Base-by-base conservation (phyloP, 2,797 vertebrate species). In the Rousettus madagascariensis region DNA sequence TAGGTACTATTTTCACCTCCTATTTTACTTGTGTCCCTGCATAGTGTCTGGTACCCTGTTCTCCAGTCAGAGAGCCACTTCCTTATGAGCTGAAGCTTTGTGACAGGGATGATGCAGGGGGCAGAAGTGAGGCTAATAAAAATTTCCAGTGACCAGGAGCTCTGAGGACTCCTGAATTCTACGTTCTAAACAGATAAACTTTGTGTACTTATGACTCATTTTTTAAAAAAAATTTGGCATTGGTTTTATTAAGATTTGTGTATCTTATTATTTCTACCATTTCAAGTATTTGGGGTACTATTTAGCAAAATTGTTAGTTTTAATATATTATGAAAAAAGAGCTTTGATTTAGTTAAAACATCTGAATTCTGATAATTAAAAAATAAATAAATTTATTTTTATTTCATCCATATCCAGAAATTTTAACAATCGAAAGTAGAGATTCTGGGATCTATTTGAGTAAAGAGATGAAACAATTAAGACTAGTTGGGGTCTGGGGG, bases 221-320 rank as follows among this genome's bases (percentile, higher is more conserved):
- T 43, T 90, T 95, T 59, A 4, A 33, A 33, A 33, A 33, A 33
- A 41, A 41, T 59, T 84, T 63, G 9, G 3, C 41, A 30, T 24
- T 90, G 30, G 28, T 65, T 85, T 68, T 87, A 53, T 46, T 55
- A 94, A 82, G 91, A 41, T 66, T 84, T 84, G 22, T 4, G 1
- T 33, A 61, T 77, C 4, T 93, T 90, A 13, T 84, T 92, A n/a
- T 69, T 49, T 77, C 19, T 91, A 43, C 4, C 8, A 74, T 46
- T 69, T 78, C 15, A 92, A 15, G 49, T 61, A 69, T 38, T 78
- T 83, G 10, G 43, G 22, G 11, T 0, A 16, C 11, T 16, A 59
- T 26, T 94, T 91, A 71, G 33, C 3, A 66, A 85, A 95, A 90
- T 89, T 11, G 20, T 88, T 78, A 16, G 65, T 72, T 82, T 72